Evolutionary conservation across 2,113 vertebrate species (phyloP).

Genomic region (Cyanistes caeruleus): DNA sequence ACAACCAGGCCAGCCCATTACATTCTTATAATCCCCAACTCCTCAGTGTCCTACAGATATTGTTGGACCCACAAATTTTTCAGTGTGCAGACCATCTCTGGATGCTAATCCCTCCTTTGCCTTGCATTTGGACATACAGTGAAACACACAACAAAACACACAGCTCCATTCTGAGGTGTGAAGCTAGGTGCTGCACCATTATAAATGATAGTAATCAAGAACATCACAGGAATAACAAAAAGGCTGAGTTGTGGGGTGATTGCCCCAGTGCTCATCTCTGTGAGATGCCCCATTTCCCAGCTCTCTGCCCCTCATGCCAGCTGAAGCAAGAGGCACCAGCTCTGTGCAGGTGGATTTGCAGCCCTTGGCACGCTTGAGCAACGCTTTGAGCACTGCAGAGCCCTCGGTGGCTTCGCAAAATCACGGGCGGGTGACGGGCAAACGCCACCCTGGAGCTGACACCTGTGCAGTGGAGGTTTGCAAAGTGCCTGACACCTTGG

Average conservation of each 20-base stretch:
- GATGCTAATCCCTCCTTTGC: background rate
- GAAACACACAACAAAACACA: background rate
- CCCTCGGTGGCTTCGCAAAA: background rate
- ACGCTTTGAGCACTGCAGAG: background rate
- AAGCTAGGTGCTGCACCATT: background rate
- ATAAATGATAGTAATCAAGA: background rate
- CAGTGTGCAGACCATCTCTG: background rate
- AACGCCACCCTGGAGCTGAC: background rate
- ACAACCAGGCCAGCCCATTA: background rate
- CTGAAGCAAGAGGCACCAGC: background rate
- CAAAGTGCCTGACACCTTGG: background rate
- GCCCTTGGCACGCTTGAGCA: background rate
- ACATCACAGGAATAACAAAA: background rate
- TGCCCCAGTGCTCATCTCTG: background rate
- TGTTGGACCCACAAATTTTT: background rate
- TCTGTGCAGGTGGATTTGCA: background rate
- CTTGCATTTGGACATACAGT: background rate
- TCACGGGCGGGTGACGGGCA: background rate
- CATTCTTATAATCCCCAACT: background rate
- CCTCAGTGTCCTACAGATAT: background rate
- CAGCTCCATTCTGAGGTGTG: background rate
- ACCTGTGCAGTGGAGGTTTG: conserved; percentile 19
- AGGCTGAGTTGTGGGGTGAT: background rate
- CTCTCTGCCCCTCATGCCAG: background rate
- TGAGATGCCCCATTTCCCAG: background rate